These are phyloP conservation scores for Melangyna quadrimaculata DNA, from an alignment of 2,888 invertebrate genomes.

Conservation along the genomic window DNA sequence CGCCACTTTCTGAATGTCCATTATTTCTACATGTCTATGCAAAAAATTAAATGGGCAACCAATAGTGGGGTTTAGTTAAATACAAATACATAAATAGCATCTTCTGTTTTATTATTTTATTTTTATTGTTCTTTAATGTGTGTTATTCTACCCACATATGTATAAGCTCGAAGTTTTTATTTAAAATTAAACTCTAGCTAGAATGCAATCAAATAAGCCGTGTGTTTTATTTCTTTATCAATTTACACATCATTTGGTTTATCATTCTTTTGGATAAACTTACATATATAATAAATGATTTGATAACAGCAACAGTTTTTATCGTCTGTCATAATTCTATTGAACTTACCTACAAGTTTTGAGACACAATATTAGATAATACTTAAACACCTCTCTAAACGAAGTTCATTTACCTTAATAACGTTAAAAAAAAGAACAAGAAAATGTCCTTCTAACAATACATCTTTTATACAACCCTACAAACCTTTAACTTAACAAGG, in stretches of 20 bases:
- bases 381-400: not conserved
- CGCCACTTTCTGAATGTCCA: not conserved
- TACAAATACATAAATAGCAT: not conserved
- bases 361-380: not conserved
- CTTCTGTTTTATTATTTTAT: not conserved
- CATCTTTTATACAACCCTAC: not conserved
- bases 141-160: no score
- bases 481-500: not conserved
- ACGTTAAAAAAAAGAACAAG: not conserved
- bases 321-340: not conserved
- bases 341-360: not conserved
- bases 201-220: not conserved
- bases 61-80: not conserved
- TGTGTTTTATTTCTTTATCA: not conserved
- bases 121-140: not conserved
- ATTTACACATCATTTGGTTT: not conserved
- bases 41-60: not conserved
- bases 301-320: not conserved
- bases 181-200: not conserved
- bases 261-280: not conserved
- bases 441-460: not conserved
- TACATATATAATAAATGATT: not conserved
- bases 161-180: not conserved
- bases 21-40: not conserved
- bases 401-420: constrained; percentile 17